Evolutionary conservation across 2,888 invertebrate species (phyloP).

Genomic region (Metacarcinus magister): DNA sequence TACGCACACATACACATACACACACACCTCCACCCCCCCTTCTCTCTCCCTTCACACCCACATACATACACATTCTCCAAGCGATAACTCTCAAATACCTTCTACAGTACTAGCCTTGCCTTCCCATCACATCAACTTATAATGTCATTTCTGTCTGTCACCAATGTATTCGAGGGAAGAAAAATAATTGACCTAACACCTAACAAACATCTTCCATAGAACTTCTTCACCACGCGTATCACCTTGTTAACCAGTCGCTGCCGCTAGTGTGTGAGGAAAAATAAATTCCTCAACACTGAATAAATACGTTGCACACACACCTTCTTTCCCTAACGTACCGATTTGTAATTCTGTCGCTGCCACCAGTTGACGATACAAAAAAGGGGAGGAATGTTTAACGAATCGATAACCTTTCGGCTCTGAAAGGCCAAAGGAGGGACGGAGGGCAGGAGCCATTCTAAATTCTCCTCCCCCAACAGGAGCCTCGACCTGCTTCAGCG

Average conservation of each 20-base stretch:
- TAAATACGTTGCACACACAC: not conserved
- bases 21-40: not conserved
- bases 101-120: not conserved
- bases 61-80: not conserved
- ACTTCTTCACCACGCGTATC: not conserved
- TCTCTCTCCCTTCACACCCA: not conserved
- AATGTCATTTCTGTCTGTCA: not conserved
- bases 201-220: not conserved
- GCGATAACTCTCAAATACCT: not conserved
- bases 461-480: conserved; percentile 27
- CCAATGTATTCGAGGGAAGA: not conserved
- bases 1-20: not conserved
- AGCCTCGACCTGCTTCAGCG: conserved; percentile 4
- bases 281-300: not conserved
- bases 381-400: not conserved
- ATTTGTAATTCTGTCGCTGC: not conserved
- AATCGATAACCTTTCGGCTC: not conserved
- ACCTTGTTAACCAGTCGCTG: not conserved
- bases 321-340: not conserved
- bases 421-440: not conserved
- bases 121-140: not conserved
- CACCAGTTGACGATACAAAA: not conserved
- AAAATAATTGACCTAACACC: not conserved
- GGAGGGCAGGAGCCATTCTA: not conserved
- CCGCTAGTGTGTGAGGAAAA: not conserved